Percentiles rank a stretch among this genome's conserved stretches.
These are phyloP conservation scores for Eira barbara DNA, from an alignment of 2,113 vertebrate genomes.

Conservation along the genomic window DNA sequence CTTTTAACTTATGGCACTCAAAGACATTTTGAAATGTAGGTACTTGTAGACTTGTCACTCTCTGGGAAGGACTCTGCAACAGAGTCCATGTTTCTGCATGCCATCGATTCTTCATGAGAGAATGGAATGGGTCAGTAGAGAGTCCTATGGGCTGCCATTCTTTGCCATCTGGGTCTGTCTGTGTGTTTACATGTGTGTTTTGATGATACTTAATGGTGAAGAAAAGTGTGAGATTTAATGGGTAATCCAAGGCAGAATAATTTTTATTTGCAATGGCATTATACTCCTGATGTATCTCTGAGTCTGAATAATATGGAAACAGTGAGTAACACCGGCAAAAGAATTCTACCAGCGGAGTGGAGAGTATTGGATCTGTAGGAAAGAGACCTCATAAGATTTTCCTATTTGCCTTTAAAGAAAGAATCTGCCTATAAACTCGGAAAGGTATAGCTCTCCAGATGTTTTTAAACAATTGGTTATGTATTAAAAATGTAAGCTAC, in stretches of 20 bases:
- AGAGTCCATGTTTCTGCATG: background rate
- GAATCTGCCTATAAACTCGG: constrained; percentile 82
- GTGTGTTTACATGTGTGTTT: accelerated
- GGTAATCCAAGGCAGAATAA: constrained; percentile 33
- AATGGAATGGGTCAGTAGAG: background rate
- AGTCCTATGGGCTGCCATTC: accelerated
- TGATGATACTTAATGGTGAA: background rate
- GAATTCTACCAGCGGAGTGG: constrained; percentile 65
- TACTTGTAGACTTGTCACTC: background rate
- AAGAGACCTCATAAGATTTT: constrained; percentile 82
- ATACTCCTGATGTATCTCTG: constrained; percentile 45
- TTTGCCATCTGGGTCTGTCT: background rate
- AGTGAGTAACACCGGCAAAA: constrained; percentile 76
- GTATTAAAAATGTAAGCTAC: constrained; percentile 82
- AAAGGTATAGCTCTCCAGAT: constrained; percentile 82
- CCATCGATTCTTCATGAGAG: background rate
- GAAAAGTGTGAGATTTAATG: background rate
- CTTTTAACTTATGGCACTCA: background rate
- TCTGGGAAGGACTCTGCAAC: constrained; percentile 19
- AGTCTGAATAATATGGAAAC: constrained; percentile 76
- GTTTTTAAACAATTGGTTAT: constrained; percentile 81
- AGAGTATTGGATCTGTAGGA: constrained; percentile 73
- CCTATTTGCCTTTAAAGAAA: constrained; percentile 83
- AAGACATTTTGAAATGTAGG: background rate
- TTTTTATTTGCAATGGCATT: constrained; percentile 62